Base-by-base conservation (phyloP, 1,140 invertebrate species). In the Hyles euphorbiae region DNA sequence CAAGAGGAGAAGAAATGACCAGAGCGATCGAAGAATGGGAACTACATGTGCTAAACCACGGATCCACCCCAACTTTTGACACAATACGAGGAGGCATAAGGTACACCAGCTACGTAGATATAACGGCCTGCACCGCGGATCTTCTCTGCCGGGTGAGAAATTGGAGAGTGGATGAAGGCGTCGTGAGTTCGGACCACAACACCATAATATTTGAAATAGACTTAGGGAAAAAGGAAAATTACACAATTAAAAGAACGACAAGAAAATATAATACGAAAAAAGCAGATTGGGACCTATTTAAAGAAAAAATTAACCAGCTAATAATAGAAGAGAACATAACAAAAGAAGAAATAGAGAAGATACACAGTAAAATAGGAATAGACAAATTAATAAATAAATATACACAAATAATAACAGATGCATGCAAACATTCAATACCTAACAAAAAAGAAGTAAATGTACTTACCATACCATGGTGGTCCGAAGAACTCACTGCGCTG, bases 51-150 rank as follows among this genome's bases (percentile, higher is more conserved):
- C 56, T 74, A 7, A 74, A 71, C 44, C 34, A 3, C 9, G 68
- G 68, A 5, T 12, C 46, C 0, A 65, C 44, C 1, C 68, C 69
- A 3, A 74, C 72, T 2, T 74, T 72, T 12, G 58, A 67, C n/a
- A 61, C 63, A 1, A 34, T 71, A 0, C 36, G 66, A 34, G 65
- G 65, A 0, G 43, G 34, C 3, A 58, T 32, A 8, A 22, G 40
- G n/a, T 65, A 40, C 8, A 5, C 36, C 36, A 40, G 36, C 36
- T 8, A 40, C 5, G 36, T 40, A 8, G 36, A 40, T 8, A 40
- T 40, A 5, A 40, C 36, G 4, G 36, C 36, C 36, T 40, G 36
- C 8, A 5, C 36, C 5, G 36, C 8, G 5, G 36, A 40, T 40
- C 36, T 40, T 8, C 36, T 53, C 44, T 10, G 32, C 34, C 32